Percentiles rank a stretch among this genome's conserved stretches.
Evolutionary conservation across 2,888 invertebrate genomes (phyloP).

Genomic region (Acrobasis suavella): DNA sequence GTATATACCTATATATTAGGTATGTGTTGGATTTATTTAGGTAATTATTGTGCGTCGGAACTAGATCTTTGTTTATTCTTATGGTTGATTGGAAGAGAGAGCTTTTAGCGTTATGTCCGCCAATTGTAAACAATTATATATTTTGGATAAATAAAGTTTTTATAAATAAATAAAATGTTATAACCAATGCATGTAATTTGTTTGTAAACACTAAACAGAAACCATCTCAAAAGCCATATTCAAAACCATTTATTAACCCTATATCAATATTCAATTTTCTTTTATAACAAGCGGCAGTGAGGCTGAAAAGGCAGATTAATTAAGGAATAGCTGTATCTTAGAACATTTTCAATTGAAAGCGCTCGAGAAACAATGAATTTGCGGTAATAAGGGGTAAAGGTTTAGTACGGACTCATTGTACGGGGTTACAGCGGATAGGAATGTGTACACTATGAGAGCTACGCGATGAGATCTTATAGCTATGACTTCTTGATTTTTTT

Average conservation of each 20-base stretch:
- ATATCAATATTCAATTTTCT: slow-evolving; percentile 13
- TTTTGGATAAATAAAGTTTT: no score
- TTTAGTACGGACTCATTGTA: slow-evolving; percentile 52
- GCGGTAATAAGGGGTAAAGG: slow-evolving; percentile 74
- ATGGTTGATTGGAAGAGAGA: no score
- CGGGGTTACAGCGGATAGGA: slow-evolving; percentile 25
- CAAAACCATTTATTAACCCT: background rate
- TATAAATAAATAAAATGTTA: no score
- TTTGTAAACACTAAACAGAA: no score
- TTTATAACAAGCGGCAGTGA: slow-evolving; percentile 16
- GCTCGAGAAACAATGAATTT: slow-evolving; percentile 67
- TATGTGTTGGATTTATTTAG: no score
- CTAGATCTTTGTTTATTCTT: no score
- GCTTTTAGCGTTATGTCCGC: no score
- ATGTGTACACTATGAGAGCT: background rate
- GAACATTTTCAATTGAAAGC: slow-evolving; percentile 26
- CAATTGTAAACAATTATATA: no score
- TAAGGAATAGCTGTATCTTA: slow-evolving; percentile 15
- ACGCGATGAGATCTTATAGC: background rate
- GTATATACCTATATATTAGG: no score
- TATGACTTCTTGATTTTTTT: no score
- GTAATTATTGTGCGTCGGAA: no score
- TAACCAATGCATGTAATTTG: no score
- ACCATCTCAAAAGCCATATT: background rate
- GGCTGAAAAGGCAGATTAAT: slow-evolving; percentile 18